These are phyloP conservation scores for Barnardius zonarius DNA, from an alignment of 2,113 vertebrate genomes.

Conservation along the genomic window DNA sequence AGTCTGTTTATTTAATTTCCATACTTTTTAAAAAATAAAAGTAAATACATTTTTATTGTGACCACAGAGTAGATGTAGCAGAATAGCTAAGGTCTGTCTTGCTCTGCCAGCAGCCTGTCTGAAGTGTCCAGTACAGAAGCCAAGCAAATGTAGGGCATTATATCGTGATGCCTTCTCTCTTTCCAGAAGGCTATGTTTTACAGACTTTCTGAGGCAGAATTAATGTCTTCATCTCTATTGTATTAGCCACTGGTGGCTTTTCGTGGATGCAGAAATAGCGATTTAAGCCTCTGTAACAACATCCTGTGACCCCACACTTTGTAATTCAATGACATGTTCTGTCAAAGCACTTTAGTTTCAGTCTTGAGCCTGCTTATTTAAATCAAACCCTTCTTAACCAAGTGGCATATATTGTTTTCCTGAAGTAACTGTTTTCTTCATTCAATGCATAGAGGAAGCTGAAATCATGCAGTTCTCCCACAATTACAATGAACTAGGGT, in stretches of 20 bases:
- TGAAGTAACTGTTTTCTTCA: not conserved
- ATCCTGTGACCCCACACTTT: not conserved
- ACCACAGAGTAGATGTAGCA: not conserved
- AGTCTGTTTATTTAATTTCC: not conserved
- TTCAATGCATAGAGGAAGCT: not conserved
- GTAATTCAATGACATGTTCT: not conserved
- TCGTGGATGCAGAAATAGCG: not conserved
- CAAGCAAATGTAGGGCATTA: not conserved
- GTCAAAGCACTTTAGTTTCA: not conserved
- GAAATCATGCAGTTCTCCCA: not conserved
- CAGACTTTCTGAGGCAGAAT: not conserved
- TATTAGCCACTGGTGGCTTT: not conserved
- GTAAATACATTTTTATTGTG: not conserved
- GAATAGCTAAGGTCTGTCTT: not conserved
- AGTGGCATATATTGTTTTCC: not conserved
- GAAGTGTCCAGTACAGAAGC: not conserved
- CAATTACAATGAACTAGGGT: not conserved
- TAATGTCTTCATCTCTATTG: not conserved
- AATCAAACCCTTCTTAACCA: not conserved
- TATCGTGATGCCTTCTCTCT: not conserved
- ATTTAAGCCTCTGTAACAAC: not conserved
- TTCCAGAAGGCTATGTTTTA: not conserved
- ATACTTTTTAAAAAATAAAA: not conserved
- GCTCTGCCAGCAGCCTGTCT: not conserved
- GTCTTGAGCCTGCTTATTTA: not conserved